A percentile compares a stretch with the other conserved stretches of the same genome.
Conservation (phyloP, 2,888 invertebrate species). For the Galerucella pusilla region DNA sequence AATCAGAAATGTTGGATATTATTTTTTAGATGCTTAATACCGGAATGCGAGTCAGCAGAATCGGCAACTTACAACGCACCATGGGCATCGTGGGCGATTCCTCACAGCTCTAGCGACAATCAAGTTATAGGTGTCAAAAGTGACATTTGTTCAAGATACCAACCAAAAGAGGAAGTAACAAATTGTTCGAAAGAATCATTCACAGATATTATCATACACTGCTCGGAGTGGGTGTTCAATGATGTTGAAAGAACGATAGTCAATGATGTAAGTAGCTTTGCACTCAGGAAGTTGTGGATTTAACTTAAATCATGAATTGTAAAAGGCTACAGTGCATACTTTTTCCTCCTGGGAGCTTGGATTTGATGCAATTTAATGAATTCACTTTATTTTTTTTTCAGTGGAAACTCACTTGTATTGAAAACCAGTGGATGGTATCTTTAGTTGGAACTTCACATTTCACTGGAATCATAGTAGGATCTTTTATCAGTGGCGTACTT, state of each 20-base stretch:
- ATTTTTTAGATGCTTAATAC: slow-evolving; percentile 67
- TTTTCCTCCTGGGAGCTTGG: no score
- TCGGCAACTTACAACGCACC: slow-evolving; percentile 59
- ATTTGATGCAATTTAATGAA: background rate
- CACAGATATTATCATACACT: slow-evolving; percentile 60
- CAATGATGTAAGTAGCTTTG: slow-evolving; percentile 65
- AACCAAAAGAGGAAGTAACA: slow-evolving; percentile 14
- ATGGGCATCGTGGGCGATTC: slow-evolving; percentile 68
- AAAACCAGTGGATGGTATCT: slow-evolving; percentile 72
- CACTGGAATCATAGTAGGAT: slow-evolving; percentile 72
- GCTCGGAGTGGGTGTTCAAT: slow-evolving; percentile 69
- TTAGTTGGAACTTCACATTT: slow-evolving; percentile 73
- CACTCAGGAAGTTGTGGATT: no score
- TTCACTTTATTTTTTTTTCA: slow-evolving; percentile 53
- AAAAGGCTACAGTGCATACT: no score
- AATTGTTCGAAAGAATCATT: slow-evolving; percentile 63
- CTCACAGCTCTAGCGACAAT: slow-evolving; percentile 53
- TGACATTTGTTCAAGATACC: slow-evolving; percentile 59
- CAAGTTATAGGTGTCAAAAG: slow-evolving; percentile 57
- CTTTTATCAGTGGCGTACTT: slow-evolving; percentile 70
- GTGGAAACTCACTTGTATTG: slow-evolving; percentile 72
- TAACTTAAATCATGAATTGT: no score
- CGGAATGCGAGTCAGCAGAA: slow-evolving; percentile 67
- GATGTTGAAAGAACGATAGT: slow-evolving; percentile 68
- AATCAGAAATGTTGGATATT: no score